Evolutionary conservation across 2,113 vertebrate species (phyloP).

Genomic region (Ceyx cyanopectus): DNA sequence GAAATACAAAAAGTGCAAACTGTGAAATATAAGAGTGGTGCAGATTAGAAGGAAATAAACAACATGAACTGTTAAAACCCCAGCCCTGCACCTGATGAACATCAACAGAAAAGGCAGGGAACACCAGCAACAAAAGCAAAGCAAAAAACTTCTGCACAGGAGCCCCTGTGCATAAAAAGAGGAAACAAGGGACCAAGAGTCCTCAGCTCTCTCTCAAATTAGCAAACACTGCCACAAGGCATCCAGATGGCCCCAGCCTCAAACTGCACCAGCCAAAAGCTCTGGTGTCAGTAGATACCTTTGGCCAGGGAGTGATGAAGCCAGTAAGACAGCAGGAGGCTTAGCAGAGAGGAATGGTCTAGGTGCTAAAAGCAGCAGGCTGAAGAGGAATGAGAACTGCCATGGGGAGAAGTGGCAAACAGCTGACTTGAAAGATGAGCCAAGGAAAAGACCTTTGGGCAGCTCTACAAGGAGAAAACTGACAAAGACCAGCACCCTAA

Average conservation of each 20-base stretch:
- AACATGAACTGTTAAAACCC: slow-evolving; percentile 60
- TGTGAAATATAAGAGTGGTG: slow-evolving; percentile 79
- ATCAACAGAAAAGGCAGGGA: neutral
- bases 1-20: slow-evolving; percentile 85
- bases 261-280: neutral
- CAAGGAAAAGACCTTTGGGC: neutral
- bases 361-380: neutral
- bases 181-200: neutral
- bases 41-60: slow-evolving; percentile 65
- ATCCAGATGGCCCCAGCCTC: neutral
- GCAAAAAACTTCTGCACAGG: neutral
- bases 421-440: neutral
- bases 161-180: neutral
- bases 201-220: neutral
- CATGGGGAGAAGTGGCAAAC: neutral
- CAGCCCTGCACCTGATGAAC: neutral
- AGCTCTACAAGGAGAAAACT: neutral
- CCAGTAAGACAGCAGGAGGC: neutral
- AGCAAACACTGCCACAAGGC: slow-evolving; percentile 9
- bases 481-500: neutral
- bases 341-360: neutral
- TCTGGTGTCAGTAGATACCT: neutral
- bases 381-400: neutral
- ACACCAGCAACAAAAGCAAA: slow-evolving; percentile 45
- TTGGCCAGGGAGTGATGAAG: neutral